Percentiles rank a stretch among this genome's conserved stretches.
Conservation (phyloP, 2,888 invertebrate species). For the Lapara coniferarum region DNA sequence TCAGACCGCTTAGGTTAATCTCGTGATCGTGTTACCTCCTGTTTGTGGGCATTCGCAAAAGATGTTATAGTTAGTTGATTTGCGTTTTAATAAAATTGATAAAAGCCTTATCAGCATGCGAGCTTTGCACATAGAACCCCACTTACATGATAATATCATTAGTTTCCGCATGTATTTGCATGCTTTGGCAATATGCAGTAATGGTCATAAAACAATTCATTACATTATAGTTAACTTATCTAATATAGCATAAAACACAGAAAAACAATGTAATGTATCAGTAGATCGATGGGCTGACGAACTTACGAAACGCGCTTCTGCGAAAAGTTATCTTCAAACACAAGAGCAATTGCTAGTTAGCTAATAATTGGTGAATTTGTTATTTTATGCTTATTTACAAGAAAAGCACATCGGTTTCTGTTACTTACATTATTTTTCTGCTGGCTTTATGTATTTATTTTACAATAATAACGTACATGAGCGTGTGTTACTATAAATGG, state of each 20-base stretch:
- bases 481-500: constrained; percentile 63
- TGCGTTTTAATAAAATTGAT: neutral
- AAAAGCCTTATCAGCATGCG: neutral
- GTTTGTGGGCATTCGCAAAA: neutral
- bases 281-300: constrained; percentile 52
- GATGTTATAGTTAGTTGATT: neutral
- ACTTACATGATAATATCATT: neutral
- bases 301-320: constrained; percentile 40
- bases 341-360: too few species aligned
- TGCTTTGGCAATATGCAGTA: constrained; percentile 17
- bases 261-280: constrained; percentile 60
- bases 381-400: neutral
- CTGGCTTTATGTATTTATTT: neutral
- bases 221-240: constrained; percentile 49
- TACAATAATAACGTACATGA: constrained; percentile 70
- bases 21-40: too few species aligned
- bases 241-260: constrained; percentile 51
- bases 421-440: constrained; percentile 35
- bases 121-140: neutral
- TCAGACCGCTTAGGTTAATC: too few species aligned
- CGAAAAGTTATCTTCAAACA: constrained; percentile 40
- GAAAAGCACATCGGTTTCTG: neutral
- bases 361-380: neutral
- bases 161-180: neutral
- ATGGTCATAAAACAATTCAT: constrained; percentile 36